Evolutionary conservation across 2,888 invertebrate genomes (phyloP).

Genomic region (Oeneis ivallda): DNA sequence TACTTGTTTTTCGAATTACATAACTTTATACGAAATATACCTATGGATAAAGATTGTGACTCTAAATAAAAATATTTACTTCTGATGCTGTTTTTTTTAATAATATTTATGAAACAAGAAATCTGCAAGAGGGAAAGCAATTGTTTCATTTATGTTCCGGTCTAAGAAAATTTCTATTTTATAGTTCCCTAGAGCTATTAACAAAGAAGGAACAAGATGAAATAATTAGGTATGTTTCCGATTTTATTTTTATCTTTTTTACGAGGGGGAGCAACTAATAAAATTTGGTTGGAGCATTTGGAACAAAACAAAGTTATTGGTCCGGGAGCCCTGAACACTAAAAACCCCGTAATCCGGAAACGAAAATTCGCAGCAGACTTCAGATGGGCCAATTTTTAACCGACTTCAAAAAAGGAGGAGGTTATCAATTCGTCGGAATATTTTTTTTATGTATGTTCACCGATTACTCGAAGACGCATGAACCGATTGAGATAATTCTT

Average conservation of each 20-base stretch:
- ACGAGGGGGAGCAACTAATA: not conserved
- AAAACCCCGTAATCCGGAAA: too few species aligned
- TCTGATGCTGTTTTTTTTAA: conserved; percentile 19
- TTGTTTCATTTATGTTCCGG: not conserved
- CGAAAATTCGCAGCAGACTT: too few species aligned
- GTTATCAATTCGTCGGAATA: too few species aligned
- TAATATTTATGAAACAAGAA: conserved; percentile 1
- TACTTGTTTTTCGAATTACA: conserved; percentile 29
- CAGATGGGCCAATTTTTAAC: too few species aligned
- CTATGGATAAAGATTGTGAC: conserved; percentile 45
- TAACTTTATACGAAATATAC: conserved; percentile 39
- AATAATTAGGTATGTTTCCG: not conserved
- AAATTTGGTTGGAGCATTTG: not conserved
- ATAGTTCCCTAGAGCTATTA: conserved; percentile 14
- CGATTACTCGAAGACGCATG: too few species aligned
- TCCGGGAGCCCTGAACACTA: too few species aligned
- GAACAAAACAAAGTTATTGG: not conserved
- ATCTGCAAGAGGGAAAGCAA: not conserved
- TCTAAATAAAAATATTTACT: conserved; percentile 47
- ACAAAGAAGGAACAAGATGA: conserved; percentile 8
- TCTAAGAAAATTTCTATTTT: not conserved
- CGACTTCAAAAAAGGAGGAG: too few species aligned
- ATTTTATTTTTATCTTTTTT: conserved; percentile 6
- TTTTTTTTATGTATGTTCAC: too few species aligned
- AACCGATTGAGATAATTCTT: too few species aligned